phyloP scores from a whole-genome alignment of 2,113 vertebrate species.

The Macroglossus sobrinus region DNA sequence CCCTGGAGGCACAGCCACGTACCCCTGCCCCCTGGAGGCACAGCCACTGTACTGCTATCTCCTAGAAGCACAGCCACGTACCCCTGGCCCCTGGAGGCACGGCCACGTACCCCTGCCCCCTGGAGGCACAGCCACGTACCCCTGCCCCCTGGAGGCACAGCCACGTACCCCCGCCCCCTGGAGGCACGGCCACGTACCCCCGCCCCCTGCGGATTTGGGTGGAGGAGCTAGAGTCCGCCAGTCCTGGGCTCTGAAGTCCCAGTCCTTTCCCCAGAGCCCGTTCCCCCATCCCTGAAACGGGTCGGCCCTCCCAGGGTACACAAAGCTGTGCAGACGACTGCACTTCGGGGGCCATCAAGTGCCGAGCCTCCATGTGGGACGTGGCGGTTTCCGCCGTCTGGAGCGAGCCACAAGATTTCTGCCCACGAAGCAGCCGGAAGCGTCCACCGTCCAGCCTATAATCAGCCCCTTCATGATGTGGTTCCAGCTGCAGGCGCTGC shows the following conservation, averaged over 20 bases:
- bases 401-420: background rate
- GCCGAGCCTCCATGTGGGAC: background rate
- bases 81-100: no score
- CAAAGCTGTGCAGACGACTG: background rate
- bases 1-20: no score
- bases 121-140: no score
- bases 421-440: background rate
- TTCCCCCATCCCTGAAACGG: background rate
- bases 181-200: background rate
- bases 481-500: background rate
- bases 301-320: background rate
- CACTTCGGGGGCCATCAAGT: background rate
- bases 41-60: no score
- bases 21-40: no score
- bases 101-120: no score
- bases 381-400: background rate
- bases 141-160: background rate
- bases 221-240: background rate
- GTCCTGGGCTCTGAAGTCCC: background rate
- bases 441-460: background rate
- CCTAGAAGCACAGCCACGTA: no score
- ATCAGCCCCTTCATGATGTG: background rate
- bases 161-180: background rate
- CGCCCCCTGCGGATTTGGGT: background rate
- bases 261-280: background rate